A percentile compares a stretch with the other conserved stretches of the same genome.
These are phyloP conservation scores for Aviceda subcristata DNA, from an alignment of 2,113 vertebrate species.

Conservation along the genomic window DNA sequence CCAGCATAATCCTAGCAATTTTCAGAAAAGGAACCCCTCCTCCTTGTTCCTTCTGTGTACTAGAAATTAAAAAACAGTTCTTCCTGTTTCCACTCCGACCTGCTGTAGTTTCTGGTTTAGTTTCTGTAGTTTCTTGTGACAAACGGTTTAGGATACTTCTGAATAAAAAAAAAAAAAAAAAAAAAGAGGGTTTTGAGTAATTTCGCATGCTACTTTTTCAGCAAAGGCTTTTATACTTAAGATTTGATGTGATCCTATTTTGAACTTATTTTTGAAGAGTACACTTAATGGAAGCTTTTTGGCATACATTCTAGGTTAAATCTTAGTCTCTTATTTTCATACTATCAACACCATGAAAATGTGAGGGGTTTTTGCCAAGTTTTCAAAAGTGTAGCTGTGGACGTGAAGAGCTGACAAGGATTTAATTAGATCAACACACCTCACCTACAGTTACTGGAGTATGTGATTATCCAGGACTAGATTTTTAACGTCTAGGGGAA, in stretches of 20 bases:
- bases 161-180: not conserved
- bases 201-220: not conserved
- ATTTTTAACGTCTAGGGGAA: not conserved
- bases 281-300: not conserved
- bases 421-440: not conserved
- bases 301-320: not conserved
- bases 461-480: not conserved
- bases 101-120: not conserved
- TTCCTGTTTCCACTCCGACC: not conserved
- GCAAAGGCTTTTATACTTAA: not conserved
- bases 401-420: not conserved
- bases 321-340: not conserved
- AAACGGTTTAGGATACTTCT: not conserved
- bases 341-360: not conserved
- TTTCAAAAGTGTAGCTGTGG: not conserved
- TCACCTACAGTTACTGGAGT: not conserved
- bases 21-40: not conserved
- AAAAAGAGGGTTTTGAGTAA: not conserved
- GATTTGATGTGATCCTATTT: not conserved
- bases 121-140: too few relatives aligned
- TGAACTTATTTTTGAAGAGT: not conserved
- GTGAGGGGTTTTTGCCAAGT: not conserved
- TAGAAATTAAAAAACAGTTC: conserved; percentile 69
- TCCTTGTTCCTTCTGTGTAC: not conserved
- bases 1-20: conserved; percentile 40